Evolutionary conservation across 2,888 invertebrate genomes (phyloP), one percentile per base, ranked within the genome.

Genomic region (Limnephilus marmoratus): DNA sequence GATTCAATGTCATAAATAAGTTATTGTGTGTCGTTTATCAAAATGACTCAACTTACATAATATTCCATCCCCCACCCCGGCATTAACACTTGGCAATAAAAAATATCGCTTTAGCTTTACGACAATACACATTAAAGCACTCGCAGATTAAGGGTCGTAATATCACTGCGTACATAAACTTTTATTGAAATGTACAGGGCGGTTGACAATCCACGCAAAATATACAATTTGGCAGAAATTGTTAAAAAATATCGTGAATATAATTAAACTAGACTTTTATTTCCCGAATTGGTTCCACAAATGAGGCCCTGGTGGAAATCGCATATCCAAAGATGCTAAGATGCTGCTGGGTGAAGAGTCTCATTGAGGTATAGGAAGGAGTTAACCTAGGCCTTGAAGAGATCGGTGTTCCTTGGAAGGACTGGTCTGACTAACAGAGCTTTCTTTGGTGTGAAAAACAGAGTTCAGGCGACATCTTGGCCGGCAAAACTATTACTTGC

Each of bases 41-140:
- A 83, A 34, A 83, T 83, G 83, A 34, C 34, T 37, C 83, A 68
- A 68, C 68, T 68, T 24, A 68, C 68, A 68, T 9, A 7, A 68
- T n/a, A n/a, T 68, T 68, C 68, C 86, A 3, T 9, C 53, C 86
- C 86, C 86, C 12, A 15, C 86, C 86, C 86, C 12, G 29, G 68
- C 87, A 90, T 92, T 91, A 92, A 92, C 91, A 90, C 90, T 81
- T n/a, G 86, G 90, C 90, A 89, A 92, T 92, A 92, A 92, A 92
- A 92, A 92, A 92, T 92, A 91, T 88, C 81, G 90, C 80, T 31
- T 90, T 85, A 85, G 68, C 91, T 92, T 91, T 92, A 90, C 92
- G 91, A 91, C 92, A 91, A 90, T 91, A 92, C 90, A 85, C 87
- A 92, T 87, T 90, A 92, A 92, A 91, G 91, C 90, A 90, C 92